Evolutionary conservation across 2,888 invertebrate genomes (phyloP), one percentile per base, ranked within the genome.

Genomic region (Coleophora deauratella): DNA sequence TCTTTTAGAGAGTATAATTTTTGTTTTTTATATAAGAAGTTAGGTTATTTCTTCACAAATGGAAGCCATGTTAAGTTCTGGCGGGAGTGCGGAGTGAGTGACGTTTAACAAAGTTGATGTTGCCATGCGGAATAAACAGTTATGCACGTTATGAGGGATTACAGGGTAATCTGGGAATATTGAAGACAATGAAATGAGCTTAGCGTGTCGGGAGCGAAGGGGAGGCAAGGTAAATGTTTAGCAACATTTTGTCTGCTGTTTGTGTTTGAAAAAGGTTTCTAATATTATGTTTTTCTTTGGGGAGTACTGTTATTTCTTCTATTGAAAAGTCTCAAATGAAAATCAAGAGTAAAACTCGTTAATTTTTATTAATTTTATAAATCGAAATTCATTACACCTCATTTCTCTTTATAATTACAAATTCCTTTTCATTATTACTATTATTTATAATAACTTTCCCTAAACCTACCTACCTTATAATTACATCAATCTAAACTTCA

Each of bases 341-440:
- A 21, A 21, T 21, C 21, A 11, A 31, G 31, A 31, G 50, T 80
- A 75, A 82, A 84, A 84, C 82, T 82, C 82, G 72, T 81, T 75
- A 81, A 80, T 81, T 82, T 79, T 84, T 84, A 84, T 82, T 82
- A 76, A 77, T 80, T 82, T 82, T 82, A 82, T 82, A 84, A 84
- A 84, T 84, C 69, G 81, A 82, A 84, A 80, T 78, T 82, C 76
- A 81, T 80, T 80, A 82, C 80, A 82, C 72, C 76, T 70, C 66
- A 63, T 66, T 63, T 66, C 71, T 72, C 72, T 58, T 68, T 74
- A 79, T 81, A 80, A 65, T 84, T 84, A 84, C 84, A 84, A 84
- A 84, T 84, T 81, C 84, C 82, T 76, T 80, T 65, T 71, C 68
- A 65, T 72, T 77, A 75, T 62, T 69, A 72, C 62, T 66, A 65